Conservation (phyloP, 2,797 vertebrate species). For the Tarsius wallacei region DNA sequence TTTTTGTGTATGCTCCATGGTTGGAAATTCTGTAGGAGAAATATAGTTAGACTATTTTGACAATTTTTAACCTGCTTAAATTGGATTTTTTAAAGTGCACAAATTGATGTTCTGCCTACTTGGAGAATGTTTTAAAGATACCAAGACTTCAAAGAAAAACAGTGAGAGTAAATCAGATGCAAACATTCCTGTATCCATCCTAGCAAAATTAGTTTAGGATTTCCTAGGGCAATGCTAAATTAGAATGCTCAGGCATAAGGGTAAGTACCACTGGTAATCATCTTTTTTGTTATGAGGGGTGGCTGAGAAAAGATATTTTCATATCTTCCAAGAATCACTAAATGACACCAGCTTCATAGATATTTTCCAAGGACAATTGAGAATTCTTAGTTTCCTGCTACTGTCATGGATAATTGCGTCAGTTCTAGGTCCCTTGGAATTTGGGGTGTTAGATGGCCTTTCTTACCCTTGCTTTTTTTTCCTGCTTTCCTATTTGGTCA, state of each 20-base stretch:
- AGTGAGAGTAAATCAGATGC: conserved; percentile 87
- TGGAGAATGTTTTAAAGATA: conserved; percentile 88
- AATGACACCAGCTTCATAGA: background rate
- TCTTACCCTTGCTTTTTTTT: background rate
- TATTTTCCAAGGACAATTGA: conserved; percentile 18
- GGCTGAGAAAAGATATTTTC: conserved; percentile 58
- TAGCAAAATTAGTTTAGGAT: conserved; percentile 87
- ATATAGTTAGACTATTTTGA: conserved; percentile 83
- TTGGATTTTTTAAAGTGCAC: conserved; percentile 86
- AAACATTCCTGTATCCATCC: conserved; percentile 83
- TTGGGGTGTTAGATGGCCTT: conserved; percentile 12
- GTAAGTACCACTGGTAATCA: conserved; percentile 66
- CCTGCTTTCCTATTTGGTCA: conserved; percentile 62
- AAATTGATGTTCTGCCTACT: conserved; percentile 87
- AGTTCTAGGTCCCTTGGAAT: conserved; percentile 66
- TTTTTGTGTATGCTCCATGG: conserved; percentile 55
- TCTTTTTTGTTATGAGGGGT: background rate
- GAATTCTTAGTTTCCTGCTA: conserved; percentile 16
- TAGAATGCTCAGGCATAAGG: conserved; percentile 78
- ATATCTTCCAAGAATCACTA: conserved; percentile 52
- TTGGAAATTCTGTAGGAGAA: conserved; percentile 78
- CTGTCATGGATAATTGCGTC: background rate
- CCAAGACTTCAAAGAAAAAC: conserved; percentile 89
- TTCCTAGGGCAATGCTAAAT: conserved; percentile 87
- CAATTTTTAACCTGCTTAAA: conserved; percentile 88